phyloP scores from a whole-genome alignment of 2,113 vertebrate genomes.

The Anarrhichthys ocellatus region DNA sequence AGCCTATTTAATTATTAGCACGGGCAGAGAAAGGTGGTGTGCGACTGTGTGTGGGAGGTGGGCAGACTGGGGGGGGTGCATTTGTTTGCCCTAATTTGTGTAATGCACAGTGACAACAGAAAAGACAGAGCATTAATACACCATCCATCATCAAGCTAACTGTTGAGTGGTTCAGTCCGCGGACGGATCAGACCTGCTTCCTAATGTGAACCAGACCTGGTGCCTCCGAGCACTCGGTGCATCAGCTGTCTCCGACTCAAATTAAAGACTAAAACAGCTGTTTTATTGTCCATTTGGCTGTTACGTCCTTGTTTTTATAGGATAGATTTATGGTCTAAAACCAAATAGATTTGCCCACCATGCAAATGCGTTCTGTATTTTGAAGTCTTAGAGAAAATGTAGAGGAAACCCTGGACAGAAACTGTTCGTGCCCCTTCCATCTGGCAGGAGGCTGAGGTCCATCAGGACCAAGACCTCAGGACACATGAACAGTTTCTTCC shows the following conservation, averaged over 20 bases:
- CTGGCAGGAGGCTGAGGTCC: too few species aligned
- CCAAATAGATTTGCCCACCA: not conserved
- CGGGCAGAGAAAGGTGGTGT: constrained; percentile 41
- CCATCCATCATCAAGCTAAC: constrained; percentile 89
- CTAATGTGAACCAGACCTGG: constrained; percentile 80
- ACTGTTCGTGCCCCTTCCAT: too few species aligned
- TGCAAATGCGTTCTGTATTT: not conserved
- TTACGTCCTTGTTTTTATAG: not conserved
- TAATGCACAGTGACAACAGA: constrained; percentile 89
- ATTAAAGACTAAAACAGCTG: constrained; percentile 14
- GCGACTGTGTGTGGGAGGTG: constrained; percentile 45
- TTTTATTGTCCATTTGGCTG: constrained; percentile 1
- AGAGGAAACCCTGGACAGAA: too few species aligned
- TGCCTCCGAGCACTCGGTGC: constrained; percentile 68
- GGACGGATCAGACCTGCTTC: constrained; percentile 27
- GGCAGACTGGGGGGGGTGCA: constrained; percentile 55
- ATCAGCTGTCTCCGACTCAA: constrained; percentile 76
- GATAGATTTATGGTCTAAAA: not conserved
- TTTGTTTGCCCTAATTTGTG: constrained; percentile 89
- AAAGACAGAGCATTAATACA: constrained; percentile 81
- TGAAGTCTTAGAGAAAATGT: not conserved
- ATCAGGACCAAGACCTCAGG: too few species aligned
- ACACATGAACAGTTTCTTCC: too few species aligned
- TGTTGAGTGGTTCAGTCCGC: constrained; percentile 72
- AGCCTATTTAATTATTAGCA: constrained; percentile 78